These are phyloP conservation scores for Dicerorhinus sumatrensis DNA, from an alignment of 2,113 vertebrate species.

Conservation along the genomic window DNA sequence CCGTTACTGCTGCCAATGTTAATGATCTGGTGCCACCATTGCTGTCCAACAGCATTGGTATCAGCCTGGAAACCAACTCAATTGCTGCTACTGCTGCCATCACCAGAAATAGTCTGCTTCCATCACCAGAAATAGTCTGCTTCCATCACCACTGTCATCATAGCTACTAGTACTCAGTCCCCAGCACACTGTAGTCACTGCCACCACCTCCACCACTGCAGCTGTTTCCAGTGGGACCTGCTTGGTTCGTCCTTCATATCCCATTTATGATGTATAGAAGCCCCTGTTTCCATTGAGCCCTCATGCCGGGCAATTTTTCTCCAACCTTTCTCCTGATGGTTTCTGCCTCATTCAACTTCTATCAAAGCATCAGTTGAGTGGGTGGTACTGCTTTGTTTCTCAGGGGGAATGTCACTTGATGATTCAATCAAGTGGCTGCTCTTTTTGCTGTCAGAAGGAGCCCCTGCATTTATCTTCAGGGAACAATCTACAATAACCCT, in stretches of 20 bases:
- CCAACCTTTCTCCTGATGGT: neutral
- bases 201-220: neutral
- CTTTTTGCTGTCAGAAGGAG: slow-evolving; percentile 70
- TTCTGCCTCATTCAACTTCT: slow-evolving; percentile 52
- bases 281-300: neutral
- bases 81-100: neutral
- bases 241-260: neutral
- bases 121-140: neutral
- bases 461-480: slow-evolving; percentile 61
- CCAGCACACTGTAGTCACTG: neutral
- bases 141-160: neutral
- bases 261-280: neutral
- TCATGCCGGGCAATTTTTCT: neutral
- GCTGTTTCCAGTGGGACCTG: neutral
- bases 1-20: neutral
- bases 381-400: slow-evolving; percentile 61
- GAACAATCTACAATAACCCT: slow-evolving; percentile 47
- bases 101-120: neutral
- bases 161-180: neutral
- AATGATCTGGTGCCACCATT: neutral
- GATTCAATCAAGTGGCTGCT: slow-evolving; percentile 64
- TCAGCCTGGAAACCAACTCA: neutral
- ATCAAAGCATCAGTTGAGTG: slow-evolving; percentile 61
- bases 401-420: slow-evolving; percentile 59
- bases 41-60: neutral